A percentile compares a stretch with the other conserved stretches of the same genome.
phyloP scores from a whole-genome alignment of 2,797 vertebrate species.

The Cirrhinus molitorella region DNA sequence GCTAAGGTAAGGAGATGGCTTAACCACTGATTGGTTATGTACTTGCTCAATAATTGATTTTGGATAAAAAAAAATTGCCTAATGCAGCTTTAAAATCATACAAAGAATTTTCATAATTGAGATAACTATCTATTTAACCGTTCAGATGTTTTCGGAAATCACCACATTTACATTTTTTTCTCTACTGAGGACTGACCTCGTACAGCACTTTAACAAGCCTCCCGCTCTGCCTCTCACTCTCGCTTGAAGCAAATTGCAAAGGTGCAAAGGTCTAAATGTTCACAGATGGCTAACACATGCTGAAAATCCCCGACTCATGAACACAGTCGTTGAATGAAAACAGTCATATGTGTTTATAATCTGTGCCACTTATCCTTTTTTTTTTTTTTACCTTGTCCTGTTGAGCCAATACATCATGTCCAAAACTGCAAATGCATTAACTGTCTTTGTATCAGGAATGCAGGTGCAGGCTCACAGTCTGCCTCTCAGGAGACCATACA shows the following conservation, averaged over 20 bases:
- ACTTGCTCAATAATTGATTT: no score
- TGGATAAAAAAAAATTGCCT: no score
- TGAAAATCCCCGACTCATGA: slow-evolving; percentile 3
- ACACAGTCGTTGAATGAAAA: slow-evolving; percentile 1
- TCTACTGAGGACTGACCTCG: neutral
- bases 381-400: neutral
- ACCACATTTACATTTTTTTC: neutral
- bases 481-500: slow-evolving; percentile 49
- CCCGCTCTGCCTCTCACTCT: neutral
- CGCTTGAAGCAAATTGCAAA: slow-evolving; percentile 9
- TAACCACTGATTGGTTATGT: no score
- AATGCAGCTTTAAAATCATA: neutral
- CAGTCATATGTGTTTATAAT: slow-evolving; percentile 17
- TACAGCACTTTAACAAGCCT: slow-evolving; percentile 14
- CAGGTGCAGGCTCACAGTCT: slow-evolving; percentile 32
- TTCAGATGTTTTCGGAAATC: slow-evolving; percentile 2
- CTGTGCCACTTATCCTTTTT: slow-evolving; percentile 11
- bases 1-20: no score
- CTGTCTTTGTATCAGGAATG: slow-evolving; percentile 32
- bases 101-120: neutral
- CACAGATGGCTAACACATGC: slow-evolving; percentile 36
- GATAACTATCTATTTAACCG: neutral
- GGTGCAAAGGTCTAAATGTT: slow-evolving; percentile 39
- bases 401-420: slow-evolving; percentile 31
- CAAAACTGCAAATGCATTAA: slow-evolving; percentile 36